phyloP scores from a whole-genome alignment of 2,888 invertebrate genomes.

The Amphipoea lucens region DNA sequence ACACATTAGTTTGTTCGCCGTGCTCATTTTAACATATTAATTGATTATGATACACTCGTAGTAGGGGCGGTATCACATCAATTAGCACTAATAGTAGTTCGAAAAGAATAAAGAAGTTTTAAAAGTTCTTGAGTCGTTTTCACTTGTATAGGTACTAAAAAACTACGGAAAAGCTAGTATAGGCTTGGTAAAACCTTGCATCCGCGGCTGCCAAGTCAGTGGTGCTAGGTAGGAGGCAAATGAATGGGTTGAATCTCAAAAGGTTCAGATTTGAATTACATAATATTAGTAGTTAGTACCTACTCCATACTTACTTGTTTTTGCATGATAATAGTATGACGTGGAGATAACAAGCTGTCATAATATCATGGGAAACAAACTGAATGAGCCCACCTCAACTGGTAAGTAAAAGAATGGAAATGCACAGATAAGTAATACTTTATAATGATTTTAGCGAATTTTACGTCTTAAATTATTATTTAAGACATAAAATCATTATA shows the following conservation, averaged over 20 bases:
- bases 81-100: neutral
- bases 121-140: neutral
- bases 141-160: neutral
- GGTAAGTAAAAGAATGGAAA: neutral
- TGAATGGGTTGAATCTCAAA: too few relatives aligned
- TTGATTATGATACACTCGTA: neutral
- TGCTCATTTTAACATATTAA: slow-evolving; percentile 22
- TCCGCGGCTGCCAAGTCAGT: neutral
- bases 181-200: neutral
- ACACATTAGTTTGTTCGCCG: neutral
- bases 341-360: neutral
- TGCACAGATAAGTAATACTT: neutral
- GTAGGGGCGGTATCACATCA: neutral
- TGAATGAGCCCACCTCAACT: neutral
- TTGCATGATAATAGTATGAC: too few relatives aligned
- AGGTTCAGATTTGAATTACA: too few relatives aligned
- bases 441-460: neutral
- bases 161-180: neutral
- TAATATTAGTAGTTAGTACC: too few relatives aligned
- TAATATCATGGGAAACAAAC: neutral
- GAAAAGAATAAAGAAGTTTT: neutral
- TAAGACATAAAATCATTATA: too few relatives aligned
- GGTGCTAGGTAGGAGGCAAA: too few relatives aligned
- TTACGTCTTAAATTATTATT: neutral
- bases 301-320: too few relatives aligned